Evolutionary conservation across 2,113 vertebrate species (phyloP), one percentile per base, ranked within the genome.

Genomic region (Thalassarche chlororhynchos): DNA sequence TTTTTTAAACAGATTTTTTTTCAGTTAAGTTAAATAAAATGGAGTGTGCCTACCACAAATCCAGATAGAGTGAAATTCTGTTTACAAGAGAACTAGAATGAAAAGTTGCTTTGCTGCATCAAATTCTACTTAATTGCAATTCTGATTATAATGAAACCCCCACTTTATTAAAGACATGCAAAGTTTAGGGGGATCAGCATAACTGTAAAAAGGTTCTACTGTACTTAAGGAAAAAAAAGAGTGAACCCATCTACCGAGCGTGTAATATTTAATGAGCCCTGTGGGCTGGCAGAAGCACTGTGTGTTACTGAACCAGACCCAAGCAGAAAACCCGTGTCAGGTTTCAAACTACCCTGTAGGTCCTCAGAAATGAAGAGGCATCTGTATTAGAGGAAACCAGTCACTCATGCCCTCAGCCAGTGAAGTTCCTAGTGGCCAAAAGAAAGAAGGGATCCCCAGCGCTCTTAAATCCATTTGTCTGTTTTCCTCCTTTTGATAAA

Each of bases 271-370:
- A 94, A 86, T 0, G 17, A 95, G 89, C 32, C 32, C 65, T 93
- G 91, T 70, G 93, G 91, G 84, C 94, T 96, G 91, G 87, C 94
- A 97, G 89, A 55, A 76, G 84, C 52, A 12, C 84, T 87, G 68
- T 15, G 49, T 40, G 61, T 71, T 91, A 44, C 89, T 96, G 89
- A 91, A 42, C 64, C 65, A 82, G 88, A 51, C 69, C 44, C 34
- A 3, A 46, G 76, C 84, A 95, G 91, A 96, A 93, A 92, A 82
- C 29, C 87, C 42, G 93, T 28, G 60, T 95, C 89, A 54, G 26
- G 54, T 96, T 96, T 95, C 95, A 77, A 58, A 77, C 94, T 90
- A 46, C 91, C 93, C 71, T 87, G 97, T 91, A 96, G 96, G 95
- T 94, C 93, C 62, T 77, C 58, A 55, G 93, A 57, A 85, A 96